Percentiles rank a stretch among this genome's conserved stretches.
Evolutionary conservation across 2,797 vertebrate genomes (phyloP).

Genomic region (Taenioides sp.): DNA sequence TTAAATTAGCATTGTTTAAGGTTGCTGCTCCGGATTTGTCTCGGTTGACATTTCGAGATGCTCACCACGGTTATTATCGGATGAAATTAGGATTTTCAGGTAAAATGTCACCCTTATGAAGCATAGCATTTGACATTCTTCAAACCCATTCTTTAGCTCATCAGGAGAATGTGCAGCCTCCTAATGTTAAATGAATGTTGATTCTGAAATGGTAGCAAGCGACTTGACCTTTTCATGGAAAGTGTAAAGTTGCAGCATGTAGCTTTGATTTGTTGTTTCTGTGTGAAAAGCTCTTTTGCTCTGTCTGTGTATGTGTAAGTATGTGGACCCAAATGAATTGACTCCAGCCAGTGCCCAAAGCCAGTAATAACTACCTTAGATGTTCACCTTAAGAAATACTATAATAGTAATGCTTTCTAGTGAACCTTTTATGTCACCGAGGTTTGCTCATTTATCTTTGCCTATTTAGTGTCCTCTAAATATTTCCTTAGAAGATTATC

Average conservation of each 20-base stretch:
- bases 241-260: conserved; percentile 17
- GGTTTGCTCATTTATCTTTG: conserved; percentile 31
- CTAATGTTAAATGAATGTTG: conserved; percentile 37
- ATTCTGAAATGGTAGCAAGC: conserved; percentile 32
- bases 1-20: conserved; percentile 38
- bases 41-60: conserved; percentile 54
- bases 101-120: conserved; percentile 55
- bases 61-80: conserved; percentile 30
- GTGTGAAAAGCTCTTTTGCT: conserved; percentile 7
- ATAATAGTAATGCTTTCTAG: conserved; percentile 23
- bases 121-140: conserved; percentile 46
- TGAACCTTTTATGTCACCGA: conserved; percentile 22
- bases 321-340: conserved; percentile 34
- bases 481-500: conserved; percentile 18
- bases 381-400: conserved; percentile 66
- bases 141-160: conserved; percentile 33
- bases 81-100: conserved; percentile 51
- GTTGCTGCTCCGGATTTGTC: conserved; percentile 35
- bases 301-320: conserved; percentile 6
- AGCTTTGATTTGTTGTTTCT: conserved; percentile 24
- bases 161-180: conserved; percentile 37
- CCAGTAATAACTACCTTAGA: conserved; percentile 52
- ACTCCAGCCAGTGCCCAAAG: conserved; percentile 47
- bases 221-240: conserved; percentile 55
- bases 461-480: conserved; percentile 52